Percentiles rank a stretch among this genome's conserved stretches.
Evolutionary conservation across 1,140 invertebrate species (phyloP).

Genomic region (Colletes latitarsis): DNA sequence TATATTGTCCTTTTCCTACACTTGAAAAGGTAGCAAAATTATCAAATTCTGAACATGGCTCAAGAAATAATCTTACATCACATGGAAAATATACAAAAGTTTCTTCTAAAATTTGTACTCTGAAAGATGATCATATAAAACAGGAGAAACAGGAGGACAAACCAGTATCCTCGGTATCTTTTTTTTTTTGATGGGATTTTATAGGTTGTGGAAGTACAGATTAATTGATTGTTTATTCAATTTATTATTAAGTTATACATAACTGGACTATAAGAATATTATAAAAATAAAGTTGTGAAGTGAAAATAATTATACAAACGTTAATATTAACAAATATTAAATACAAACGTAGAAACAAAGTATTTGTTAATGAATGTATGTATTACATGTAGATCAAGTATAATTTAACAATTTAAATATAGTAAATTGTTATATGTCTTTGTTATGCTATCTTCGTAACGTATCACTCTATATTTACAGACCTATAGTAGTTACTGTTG

Average conservation of each 20-base stretch:
- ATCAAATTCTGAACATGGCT: conserved; percentile 51
- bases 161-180: conserved; percentile 70
- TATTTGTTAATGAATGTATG: not conserved
- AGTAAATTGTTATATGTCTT: not conserved
- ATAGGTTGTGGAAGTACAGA: conserved; percentile 27
- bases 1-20: conserved; percentile 64
- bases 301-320: too few relatives aligned
- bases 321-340: too few relatives aligned
- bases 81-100: conserved; percentile 40
- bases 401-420: not conserved
- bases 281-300: not conserved
- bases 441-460: not conserved
- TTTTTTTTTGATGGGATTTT: conserved; percentile 42
- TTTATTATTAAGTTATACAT: not conserved
- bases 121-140: conserved; percentile 50
- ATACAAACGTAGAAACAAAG: conserved; percentile 5
- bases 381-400: conserved; percentile 8
- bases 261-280: not conserved
- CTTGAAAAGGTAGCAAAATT: conserved; percentile 68
- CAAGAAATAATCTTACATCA: conserved; percentile 39
- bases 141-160: conserved; percentile 59
- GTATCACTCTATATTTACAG: not conserved
- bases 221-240: conserved; percentile 13
- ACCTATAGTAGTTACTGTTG: not conserved
- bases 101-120: conserved; percentile 41